phyloP scores from a whole-genome alignment of 2,888 invertebrate species.

The Zaprionus bogoriensis region DNA sequence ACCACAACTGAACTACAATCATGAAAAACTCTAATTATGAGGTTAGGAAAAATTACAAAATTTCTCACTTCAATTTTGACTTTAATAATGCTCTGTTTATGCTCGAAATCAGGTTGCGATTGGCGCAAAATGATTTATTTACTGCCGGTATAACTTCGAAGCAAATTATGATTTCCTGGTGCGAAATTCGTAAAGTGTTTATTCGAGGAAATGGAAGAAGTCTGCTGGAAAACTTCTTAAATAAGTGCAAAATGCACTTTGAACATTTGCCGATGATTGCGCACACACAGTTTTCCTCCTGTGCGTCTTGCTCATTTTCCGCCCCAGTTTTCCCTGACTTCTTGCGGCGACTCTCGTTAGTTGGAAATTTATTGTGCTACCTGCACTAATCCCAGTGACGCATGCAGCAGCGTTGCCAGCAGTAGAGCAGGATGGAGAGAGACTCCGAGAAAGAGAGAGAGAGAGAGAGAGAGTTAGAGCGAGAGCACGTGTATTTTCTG shows the following conservation, averaged over 20 bases:
- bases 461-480: background rate
- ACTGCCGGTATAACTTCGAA: background rate
- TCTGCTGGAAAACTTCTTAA: background rate
- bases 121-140: background rate
- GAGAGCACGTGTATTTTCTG: slow-evolving; percentile 11
- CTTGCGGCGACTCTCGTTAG: slow-evolving; percentile 54
- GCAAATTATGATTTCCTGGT: background rate
- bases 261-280: background rate
- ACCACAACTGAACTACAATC: no score
- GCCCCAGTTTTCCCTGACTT: slow-evolving; percentile 30
- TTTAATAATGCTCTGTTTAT: background rate
- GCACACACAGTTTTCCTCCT: background rate
- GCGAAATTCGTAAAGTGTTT: background rate
- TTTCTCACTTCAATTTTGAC: no score
- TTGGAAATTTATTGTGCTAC: slow-evolving; percentile 60
- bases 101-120: background rate
- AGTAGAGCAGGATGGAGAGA: background rate
- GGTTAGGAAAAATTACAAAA: no score
- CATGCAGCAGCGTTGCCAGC: slow-evolving; percentile 44
- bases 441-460: background rate
- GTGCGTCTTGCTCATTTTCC: slow-evolving; percentile 5
- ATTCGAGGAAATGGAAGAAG: background rate
- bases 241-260: no score
- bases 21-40: no score
- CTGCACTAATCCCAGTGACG: slow-evolving; percentile 74